These are phyloP conservation scores for Microcebus griseorufus DNA, from an alignment of 2,113 vertebrate species.

Conservation along the genomic window DNA sequence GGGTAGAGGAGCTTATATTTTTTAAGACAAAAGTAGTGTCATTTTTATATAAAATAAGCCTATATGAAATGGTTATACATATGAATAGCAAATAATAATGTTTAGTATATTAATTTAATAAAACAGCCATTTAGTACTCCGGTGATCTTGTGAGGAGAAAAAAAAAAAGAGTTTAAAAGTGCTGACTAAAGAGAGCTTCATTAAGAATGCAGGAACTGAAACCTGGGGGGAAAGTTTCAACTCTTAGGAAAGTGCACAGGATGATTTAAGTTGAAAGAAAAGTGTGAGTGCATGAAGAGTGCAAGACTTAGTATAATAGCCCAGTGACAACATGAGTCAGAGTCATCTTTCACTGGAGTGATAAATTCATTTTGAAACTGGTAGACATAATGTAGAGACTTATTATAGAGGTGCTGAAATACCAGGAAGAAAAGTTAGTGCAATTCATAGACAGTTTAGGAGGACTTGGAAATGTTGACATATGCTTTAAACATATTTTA, in stretches of 20 bases:
- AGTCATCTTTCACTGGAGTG: not conserved
- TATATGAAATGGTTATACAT: not conserved
- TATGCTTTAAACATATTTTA: not conserved
- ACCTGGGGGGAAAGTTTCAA: no score
- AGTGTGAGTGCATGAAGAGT: not conserved
- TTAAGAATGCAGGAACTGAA: not conserved
- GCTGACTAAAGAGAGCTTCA: not conserved
- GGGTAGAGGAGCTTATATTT: not conserved
- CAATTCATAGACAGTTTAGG: not conserved
- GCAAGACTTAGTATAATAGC: no score
- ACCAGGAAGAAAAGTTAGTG: not conserved
- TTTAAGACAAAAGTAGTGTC: not conserved
- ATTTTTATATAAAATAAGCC: not conserved
- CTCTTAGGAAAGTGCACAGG: not conserved
- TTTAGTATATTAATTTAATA: not conserved
- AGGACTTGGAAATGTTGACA: not conserved
- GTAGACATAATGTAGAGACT: not conserved
- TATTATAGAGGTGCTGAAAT: not conserved
- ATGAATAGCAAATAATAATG: not conserved
- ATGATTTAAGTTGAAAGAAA: not conserved
- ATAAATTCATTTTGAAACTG: not conserved
- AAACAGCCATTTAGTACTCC: not conserved
- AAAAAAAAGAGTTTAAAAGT: not conserved
- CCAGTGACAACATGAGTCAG: no score
- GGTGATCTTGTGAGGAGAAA: not conserved